A percentile compares a stretch with the other conserved stretches of the same genome.
These are phyloP conservation scores for Poecilia gillii DNA, from an alignment of 2,797 vertebrate genomes.

Conservation along the genomic window DNA sequence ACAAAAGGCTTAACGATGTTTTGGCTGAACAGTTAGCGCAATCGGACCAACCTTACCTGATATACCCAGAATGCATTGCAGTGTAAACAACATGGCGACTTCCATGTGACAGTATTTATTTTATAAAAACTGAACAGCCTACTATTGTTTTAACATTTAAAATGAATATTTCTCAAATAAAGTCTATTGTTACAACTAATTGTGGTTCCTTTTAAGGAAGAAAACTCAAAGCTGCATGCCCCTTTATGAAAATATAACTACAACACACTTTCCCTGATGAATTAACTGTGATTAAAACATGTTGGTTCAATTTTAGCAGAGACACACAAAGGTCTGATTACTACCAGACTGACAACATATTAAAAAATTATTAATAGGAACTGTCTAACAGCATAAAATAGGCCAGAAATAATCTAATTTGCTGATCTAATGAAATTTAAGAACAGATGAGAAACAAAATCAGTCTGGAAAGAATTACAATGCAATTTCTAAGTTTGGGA, in stretches of 20 bases:
- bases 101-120: too few species aligned
- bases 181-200: too few species aligned
- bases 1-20: too few species aligned
- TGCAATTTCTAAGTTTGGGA: background rate
- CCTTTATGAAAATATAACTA: background rate
- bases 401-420: background rate
- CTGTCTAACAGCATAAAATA: background rate
- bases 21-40: too few species aligned
- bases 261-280: background rate
- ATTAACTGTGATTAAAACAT: background rate
- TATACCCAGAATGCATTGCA: too few species aligned
- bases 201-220: background rate
- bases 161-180: too few species aligned
- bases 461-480: background rate
- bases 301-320: background rate
- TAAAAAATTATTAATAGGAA: background rate
- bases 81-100: too few species aligned
- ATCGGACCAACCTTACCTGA: too few species aligned
- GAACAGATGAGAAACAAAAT: background rate
- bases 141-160: too few species aligned
- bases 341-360: background rate
- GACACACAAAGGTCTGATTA: background rate
- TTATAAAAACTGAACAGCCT: too few species aligned
- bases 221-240: background rate
- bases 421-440: background rate